phyloP scores from a whole-genome alignment of 1,140 invertebrate species.

The Lordiphosa stackelbergi region DNA sequence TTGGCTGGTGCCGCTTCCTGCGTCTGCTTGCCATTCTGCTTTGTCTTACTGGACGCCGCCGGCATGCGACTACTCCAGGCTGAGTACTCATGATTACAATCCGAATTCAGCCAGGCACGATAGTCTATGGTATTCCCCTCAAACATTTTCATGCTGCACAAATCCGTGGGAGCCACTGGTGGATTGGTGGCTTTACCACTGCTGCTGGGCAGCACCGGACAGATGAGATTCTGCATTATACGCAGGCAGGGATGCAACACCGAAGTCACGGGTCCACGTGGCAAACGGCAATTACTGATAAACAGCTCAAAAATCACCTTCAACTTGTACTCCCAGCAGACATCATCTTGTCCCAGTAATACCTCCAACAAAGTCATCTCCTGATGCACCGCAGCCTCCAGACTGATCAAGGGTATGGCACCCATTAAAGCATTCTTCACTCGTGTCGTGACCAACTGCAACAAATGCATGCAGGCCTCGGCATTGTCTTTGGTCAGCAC shows the following conservation, averaged over 20 bases:
- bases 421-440: conserved; percentile 87
- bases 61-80: conserved; percentile 81
- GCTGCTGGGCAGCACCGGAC: conserved; percentile 80
- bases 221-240: conserved; percentile 88
- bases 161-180: conserved; percentile 70
- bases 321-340: conserved; percentile 96
- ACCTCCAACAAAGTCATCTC: conserved; percentile 93
- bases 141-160: conserved; percentile 79
- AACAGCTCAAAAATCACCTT: conserved; percentile 93
- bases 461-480: conserved; percentile 91
- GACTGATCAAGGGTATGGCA: conserved; percentile 80
- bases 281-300: conserved; percentile 82
- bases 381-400: conserved; percentile 88
- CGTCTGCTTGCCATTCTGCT: not conserved
- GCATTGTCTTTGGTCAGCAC: conserved; percentile 93
- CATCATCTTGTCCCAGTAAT: conserved; percentile 93
- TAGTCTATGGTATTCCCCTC: conserved; percentile 85
- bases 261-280: conserved; percentile 65
- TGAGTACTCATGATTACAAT: conserved; percentile 84
- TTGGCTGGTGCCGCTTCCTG: conserved; percentile 12
- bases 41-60: not conserved
- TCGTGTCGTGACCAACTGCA: conserved; percentile 88
- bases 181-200: conserved; percentile 75
- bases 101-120: conserved; percentile 86
- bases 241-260: conserved; percentile 85